Evolutionary conservation across 2,113 vertebrate genomes (phyloP).

Genomic region (Ellobius talpinus): DNA sequence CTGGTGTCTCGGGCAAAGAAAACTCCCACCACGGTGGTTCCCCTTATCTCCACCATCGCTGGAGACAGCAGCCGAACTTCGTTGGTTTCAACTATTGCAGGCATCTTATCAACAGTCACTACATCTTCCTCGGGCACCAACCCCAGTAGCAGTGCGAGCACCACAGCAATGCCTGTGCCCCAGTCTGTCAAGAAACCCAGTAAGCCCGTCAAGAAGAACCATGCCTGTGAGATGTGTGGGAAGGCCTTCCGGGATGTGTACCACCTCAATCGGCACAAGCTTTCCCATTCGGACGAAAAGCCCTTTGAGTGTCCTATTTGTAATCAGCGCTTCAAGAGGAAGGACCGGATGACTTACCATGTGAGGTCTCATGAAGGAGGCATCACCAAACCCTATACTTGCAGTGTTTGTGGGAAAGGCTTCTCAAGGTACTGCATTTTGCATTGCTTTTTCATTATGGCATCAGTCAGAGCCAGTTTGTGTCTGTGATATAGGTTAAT

Average conservation of each 20-base stretch:
- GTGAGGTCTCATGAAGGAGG: conserved; percentile 98
- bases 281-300: conserved; percentile 98
- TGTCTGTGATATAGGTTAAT: conserved; percentile 44
- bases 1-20: conserved; percentile 98
- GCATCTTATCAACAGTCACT: conserved; percentile 96
- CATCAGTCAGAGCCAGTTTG: conserved; percentile 50
- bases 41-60: conserved; percentile 96
- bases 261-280: conserved; percentile 98
- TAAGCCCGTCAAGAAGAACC: conserved; percentile 98
- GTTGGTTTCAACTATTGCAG: conserved; percentile 95
- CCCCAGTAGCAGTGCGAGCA: conserved; percentile 89
- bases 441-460: conserved; percentile 58
- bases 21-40: conserved; percentile 94
- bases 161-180: conserved; percentile 89
- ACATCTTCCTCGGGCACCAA: conserved; percentile 94
- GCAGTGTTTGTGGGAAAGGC: conserved; percentile 98
- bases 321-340: conserved; percentile 98
- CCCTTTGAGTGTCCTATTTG: conserved; percentile 99
- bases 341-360: conserved; percentile 99
- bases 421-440: conserved; percentile 94
- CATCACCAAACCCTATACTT: conserved; percentile 98
- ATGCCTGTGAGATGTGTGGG: conserved; percentile 98
- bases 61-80: conserved; percentile 94
- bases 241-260: conserved; percentile 99
- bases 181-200: conserved; percentile 94